Evolutionary conservation across 2,113 vertebrate genomes (phyloP).

Genomic region (Ameiurus melas): DNA sequence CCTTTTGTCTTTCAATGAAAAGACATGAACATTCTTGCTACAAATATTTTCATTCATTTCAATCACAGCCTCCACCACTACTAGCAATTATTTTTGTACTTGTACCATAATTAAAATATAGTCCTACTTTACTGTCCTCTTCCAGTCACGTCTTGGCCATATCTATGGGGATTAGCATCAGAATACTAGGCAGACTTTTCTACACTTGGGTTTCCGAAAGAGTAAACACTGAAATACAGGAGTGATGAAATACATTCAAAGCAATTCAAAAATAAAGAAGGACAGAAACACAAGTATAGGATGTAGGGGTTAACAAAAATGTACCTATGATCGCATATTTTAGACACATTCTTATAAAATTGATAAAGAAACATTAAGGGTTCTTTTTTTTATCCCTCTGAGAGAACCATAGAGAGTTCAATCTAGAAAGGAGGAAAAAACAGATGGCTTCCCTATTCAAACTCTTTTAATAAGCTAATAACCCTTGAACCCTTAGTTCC

Average conservation of each 20-base stretch:
- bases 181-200: neutral
- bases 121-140: neutral
- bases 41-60: neutral
- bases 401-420: neutral
- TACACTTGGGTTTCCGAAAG: neutral
- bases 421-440: neutral
- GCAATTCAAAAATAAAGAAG: neutral
- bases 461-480: neutral
- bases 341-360: neutral
- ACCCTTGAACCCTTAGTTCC: neutral
- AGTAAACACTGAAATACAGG: neutral
- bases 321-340: neutral
- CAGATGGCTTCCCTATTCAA: neutral
- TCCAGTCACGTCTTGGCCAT: neutral
- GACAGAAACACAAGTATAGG: neutral
- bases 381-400: neutral
- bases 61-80: neutral
- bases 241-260: neutral
- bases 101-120: neutral
- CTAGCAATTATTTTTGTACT: neutral
- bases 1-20: neutral
- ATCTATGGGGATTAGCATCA: neutral
- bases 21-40: neutral
- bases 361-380: neutral
- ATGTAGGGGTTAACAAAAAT: neutral